Base-by-base conservation (phyloP, 2,113 vertebrate species). In the Oncorhynchus masou region DNA sequence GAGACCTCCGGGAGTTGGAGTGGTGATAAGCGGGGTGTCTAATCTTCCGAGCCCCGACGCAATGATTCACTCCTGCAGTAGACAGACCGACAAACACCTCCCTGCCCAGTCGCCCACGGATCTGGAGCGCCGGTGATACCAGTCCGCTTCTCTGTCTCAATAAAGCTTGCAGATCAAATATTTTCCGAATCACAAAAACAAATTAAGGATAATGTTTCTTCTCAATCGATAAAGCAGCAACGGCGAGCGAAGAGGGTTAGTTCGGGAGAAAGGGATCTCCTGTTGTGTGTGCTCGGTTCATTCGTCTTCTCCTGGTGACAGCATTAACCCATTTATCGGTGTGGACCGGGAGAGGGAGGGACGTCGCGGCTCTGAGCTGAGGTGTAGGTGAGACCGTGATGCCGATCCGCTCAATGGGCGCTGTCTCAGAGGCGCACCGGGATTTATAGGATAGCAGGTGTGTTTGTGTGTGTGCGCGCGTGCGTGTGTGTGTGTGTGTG, bases 321-420 rank as follows among this genome's bases (percentile, higher is more conserved):
- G 79, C 81, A 48, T 86, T 82, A 88, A 90, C 78, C 81, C 81
- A 78, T 85, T 83, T 84, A 80, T 81, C 77, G 27, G 76, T 83
- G 68, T 77, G 22, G 74, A 80, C 78, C 80, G 59, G 70, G 15
- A 45, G 22, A 81, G 77, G 88, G 86, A 85, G 86, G 88, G 79
- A 85, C 81, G 83, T 80, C 68, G 16, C 49, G 22, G 24, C 19
- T 25, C 7, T 0, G 68, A 22, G 68, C 68, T 48, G 68, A 69
- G 68, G 68, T 69, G 68, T 16, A 60, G 59, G 70, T 60, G 74
- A 81, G 71, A 7, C 16, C 68, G 83, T 78, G 71, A 71, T 66
- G 79, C 72, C 4, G n/a, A 57, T 57, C 57, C 31, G 31, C 72
- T 84, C 71, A 81, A 12, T 51, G 75, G 76, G 77, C 80, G 73